Evolutionary conservation across 2,113 vertebrate species (phyloP).

Genomic region (Anser brachyrhynchus): DNA sequence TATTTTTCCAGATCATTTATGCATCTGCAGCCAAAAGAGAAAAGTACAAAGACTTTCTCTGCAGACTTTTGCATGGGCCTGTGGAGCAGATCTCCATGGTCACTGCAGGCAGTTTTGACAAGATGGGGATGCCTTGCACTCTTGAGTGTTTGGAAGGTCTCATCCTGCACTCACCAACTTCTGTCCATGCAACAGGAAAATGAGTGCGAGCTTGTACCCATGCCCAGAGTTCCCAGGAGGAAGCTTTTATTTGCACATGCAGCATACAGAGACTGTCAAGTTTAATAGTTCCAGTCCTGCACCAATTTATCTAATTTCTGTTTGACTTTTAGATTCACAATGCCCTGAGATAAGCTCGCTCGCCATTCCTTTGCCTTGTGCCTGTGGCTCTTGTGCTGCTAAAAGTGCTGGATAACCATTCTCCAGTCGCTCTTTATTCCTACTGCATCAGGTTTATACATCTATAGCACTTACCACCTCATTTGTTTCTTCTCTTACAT

Average conservation of each 20-base stretch:
- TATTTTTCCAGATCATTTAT: neutral
- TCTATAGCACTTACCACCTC: neutral
- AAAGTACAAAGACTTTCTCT: neutral
- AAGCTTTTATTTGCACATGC: neutral
- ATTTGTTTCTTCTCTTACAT: neutral
- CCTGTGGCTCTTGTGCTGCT: neutral
- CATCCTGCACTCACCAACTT: neutral
- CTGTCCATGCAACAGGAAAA: accelerated
- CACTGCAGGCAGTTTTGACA: neutral
- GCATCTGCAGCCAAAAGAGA: neutral
- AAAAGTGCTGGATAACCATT: neutral
- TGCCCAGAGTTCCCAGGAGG: neutral
- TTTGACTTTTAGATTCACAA: neutral
- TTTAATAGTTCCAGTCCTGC: neutral
- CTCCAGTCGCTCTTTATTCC: neutral
- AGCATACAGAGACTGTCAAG: neutral
- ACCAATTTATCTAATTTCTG: neutral
- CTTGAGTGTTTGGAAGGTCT: neutral
- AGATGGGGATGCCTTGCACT: neutral
- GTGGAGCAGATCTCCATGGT: neutral
- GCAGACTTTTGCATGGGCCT: neutral
- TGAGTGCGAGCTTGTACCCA: neutral
- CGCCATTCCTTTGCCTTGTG: neutral
- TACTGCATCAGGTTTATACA: neutral
- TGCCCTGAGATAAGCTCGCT: neutral